These are phyloP conservation scores for Yponomeuta plumbellus DNA, from an alignment of 2,888 invertebrate species.

Conservation along the genomic window DNA sequence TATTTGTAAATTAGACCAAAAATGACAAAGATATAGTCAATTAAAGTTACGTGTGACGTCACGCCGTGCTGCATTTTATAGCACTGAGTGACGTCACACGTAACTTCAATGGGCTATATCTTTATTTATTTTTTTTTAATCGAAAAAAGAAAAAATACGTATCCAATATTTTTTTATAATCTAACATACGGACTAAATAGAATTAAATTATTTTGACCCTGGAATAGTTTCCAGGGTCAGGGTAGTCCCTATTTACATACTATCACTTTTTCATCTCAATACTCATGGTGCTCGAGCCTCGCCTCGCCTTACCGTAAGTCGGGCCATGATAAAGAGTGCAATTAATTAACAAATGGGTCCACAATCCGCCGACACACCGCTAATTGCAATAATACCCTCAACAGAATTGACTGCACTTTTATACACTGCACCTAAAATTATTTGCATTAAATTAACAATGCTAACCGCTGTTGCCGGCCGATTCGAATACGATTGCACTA, in stretches of 20 bases:
- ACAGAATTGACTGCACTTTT: constrained; percentile 58
- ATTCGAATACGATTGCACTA: constrained; percentile 53
- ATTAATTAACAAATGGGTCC: constrained; percentile 31
- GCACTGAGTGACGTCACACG: too few species aligned
- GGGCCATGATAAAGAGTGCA: constrained; percentile 50
- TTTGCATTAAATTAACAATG: constrained; percentile 68
- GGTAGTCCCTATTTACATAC: not conserved
- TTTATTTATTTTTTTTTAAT: too few species aligned
- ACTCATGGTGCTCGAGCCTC: not conserved
- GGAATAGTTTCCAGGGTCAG: too few species aligned
- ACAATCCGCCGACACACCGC: constrained; percentile 44
- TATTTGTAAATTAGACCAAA: too few species aligned
- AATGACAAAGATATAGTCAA: too few species aligned
- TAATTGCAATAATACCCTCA: constrained; percentile 42
- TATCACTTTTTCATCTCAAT: not conserved
- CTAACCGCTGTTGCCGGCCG: constrained; percentile 54
- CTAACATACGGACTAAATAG: too few species aligned
- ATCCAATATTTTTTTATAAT: too few species aligned
- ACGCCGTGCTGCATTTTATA: too few species aligned
- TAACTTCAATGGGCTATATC: too few species aligned
- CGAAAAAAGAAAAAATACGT: too few species aligned
- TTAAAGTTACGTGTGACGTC: too few species aligned
- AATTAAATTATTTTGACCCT: too few species aligned
- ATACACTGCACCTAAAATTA: constrained; percentile 62
- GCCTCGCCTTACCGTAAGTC: constrained; percentile 56